Evolutionary conservation across 2,797 vertebrate species (phyloP).

Genomic region (Alfaro cultratus): DNA sequence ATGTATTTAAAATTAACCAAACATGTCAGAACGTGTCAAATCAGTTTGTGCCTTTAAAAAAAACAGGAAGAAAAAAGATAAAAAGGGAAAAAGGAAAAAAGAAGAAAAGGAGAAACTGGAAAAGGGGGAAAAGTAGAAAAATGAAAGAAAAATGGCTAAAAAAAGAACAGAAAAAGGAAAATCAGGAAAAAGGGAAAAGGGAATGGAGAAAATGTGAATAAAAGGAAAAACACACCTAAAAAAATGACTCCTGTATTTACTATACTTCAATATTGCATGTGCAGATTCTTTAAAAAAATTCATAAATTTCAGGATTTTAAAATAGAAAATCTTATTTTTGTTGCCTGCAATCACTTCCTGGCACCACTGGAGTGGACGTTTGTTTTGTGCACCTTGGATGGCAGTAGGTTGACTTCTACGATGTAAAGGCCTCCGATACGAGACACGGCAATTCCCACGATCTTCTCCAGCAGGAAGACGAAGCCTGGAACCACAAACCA

Average conservation of each 20-base stretch:
- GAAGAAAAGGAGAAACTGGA: not conserved
- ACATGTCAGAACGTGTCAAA: not conserved
- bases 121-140: not conserved
- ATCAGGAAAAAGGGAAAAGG: not conserved
- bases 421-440: constrained; percentile 82
- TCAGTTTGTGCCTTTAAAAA: not conserved
- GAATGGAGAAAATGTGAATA: not conserved
- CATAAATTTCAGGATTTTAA: not conserved
- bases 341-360: not conserved
- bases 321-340: not conserved
- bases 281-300: not conserved
- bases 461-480: constrained; percentile 88
- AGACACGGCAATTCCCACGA: constrained; percentile 77
- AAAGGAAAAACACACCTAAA: not conserved
- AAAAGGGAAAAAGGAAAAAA: not conserved
- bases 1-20: not conserved
- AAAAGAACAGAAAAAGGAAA: not conserved
- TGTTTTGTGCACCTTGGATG: constrained; percentile 83
- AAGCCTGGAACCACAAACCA: constrained; percentile 88
- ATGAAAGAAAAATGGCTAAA: not conserved
- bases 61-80: not conserved
- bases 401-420: constrained; percentile 87
- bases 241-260: not conserved
- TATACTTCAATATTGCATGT: not conserved
- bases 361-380: not conserved